phyloP scores from a whole-genome alignment of 2,888 invertebrate genomes.

The Amblyteles armatorius region DNA sequence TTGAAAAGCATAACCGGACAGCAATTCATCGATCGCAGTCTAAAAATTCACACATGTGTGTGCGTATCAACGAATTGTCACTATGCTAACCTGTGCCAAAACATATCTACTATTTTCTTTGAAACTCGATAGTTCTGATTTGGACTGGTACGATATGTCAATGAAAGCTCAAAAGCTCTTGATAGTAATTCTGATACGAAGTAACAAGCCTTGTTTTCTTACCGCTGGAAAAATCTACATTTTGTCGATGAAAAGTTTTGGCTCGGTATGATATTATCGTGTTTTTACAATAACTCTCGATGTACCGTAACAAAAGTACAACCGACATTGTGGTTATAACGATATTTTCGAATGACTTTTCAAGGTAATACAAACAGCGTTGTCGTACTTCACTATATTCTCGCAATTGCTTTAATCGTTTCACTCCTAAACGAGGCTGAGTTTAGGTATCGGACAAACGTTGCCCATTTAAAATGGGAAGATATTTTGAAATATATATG shows the following conservation, averaged over 20 bases:
- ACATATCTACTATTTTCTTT: too few relatives aligned
- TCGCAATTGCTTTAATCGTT: background rate
- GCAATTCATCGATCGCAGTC: conserved; percentile 11
- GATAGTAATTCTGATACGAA: too few relatives aligned
- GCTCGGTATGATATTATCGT: background rate
- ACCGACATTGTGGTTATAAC: background rate
- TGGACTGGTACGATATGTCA: conserved; percentile 37
- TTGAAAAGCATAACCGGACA: background rate
- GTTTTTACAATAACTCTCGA: background rate
- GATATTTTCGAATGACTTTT: background rate
- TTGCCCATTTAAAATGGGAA: background rate
- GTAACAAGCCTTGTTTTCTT: too few relatives aligned
- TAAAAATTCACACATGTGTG: background rate
- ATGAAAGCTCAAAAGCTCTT: conserved; percentile 5
- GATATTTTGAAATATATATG: background rate
- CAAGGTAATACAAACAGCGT: background rate
- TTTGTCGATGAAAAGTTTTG: conserved; percentile 25
- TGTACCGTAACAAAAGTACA: background rate
- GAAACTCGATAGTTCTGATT: background rate
- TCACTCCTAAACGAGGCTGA: background rate
- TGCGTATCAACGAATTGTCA: background rate
- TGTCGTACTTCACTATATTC: background rate
- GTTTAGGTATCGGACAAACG: background rate
- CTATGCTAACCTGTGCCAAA: too few relatives aligned
- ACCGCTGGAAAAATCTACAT: background rate